Conservation (phyloP, 2,888 invertebrate genomes). For the Agapetus fuscipes region DNA sequence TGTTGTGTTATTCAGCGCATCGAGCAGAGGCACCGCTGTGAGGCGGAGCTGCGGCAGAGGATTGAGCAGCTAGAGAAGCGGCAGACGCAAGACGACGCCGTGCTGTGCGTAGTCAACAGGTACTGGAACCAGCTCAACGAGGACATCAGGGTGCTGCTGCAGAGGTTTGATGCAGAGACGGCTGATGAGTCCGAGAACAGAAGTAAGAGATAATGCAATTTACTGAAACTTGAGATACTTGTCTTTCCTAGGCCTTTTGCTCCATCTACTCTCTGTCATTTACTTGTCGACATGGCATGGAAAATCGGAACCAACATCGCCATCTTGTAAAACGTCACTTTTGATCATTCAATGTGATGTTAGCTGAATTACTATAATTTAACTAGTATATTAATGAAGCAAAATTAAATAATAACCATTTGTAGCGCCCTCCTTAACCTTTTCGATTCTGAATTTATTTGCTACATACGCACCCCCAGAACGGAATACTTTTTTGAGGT, state of each 20-base stretch:
- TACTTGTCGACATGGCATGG: neutral
- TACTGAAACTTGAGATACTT: neutral
- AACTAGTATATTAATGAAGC: neutral
- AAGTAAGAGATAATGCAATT: constrained; percentile 54
- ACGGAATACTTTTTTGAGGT: too few relatives aligned
- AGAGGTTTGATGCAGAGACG: constrained; percentile 95
- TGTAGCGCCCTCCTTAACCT: too few relatives aligned
- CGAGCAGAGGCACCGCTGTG: constrained; percentile 83
- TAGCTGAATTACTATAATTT: neutral
- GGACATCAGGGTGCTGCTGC: constrained; percentile 87
- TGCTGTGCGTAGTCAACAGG: constrained; percentile 93
- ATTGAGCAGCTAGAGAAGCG: constrained; percentile 91
- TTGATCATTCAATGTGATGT: too few relatives aligned
- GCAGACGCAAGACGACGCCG: constrained; percentile 95
- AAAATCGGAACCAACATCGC: too few relatives aligned
- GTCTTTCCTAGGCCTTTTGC: neutral
- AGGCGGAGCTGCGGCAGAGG: constrained; percentile 77
- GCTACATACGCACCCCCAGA: too few relatives aligned
- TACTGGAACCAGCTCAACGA: constrained; percentile 97
- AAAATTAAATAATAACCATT: neutral
- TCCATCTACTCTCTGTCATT: neutral
- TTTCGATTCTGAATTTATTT: too few relatives aligned
- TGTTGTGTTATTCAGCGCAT: constrained; percentile 64
- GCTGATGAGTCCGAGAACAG: constrained; percentile 93
- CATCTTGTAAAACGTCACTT: too few relatives aligned